Conservation (phyloP, 2,888 invertebrate species). For the Ophioninae sp. region DNA sequence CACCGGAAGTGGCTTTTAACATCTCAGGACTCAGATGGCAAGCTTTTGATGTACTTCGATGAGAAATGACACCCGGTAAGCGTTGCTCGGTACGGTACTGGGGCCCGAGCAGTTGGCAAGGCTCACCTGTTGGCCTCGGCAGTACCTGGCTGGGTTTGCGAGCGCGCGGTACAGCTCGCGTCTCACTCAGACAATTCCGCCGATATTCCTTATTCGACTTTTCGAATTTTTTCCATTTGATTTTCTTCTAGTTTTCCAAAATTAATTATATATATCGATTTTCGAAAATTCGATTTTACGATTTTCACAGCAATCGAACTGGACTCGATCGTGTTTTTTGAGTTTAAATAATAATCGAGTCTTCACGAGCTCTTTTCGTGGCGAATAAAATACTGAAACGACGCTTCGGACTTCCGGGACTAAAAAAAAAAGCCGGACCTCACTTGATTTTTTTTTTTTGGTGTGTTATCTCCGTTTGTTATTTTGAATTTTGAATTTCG, state of each 20-base stretch:
- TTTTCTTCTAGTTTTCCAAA: background rate
- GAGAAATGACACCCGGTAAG: conserved; percentile 61
- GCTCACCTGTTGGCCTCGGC: conserved; percentile 75
- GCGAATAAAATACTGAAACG: conserved; percentile 33
- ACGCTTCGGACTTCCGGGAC: conserved; percentile 48
- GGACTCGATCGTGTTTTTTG: background rate
- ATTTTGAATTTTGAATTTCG: background rate
- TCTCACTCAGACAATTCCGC: conserved; percentile 26
- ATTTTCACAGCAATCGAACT: background rate
- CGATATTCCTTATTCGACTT: conserved; percentile 6
- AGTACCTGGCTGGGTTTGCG: conserved; percentile 73
- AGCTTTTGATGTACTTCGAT: background rate
- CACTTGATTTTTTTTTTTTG: conserved; percentile 20
- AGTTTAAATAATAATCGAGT: background rate
- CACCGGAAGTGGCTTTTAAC: too few species aligned
- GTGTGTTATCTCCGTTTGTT: conserved; percentile 3
- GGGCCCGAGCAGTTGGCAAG: conserved; percentile 72
- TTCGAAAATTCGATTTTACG: background rate
- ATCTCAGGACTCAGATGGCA: background rate
- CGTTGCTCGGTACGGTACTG: conserved; percentile 71
- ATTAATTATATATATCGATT: background rate
- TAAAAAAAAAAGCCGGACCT: conserved; percentile 35
- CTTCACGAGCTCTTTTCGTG: conserved; percentile 18
- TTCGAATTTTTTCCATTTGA: too few species aligned
- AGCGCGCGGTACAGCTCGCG: conserved; percentile 67